These are phyloP conservation scores for Ephestia elutella DNA, from an alignment of 1,140 invertebrate genomes.

Conservation along the genomic window DNA sequence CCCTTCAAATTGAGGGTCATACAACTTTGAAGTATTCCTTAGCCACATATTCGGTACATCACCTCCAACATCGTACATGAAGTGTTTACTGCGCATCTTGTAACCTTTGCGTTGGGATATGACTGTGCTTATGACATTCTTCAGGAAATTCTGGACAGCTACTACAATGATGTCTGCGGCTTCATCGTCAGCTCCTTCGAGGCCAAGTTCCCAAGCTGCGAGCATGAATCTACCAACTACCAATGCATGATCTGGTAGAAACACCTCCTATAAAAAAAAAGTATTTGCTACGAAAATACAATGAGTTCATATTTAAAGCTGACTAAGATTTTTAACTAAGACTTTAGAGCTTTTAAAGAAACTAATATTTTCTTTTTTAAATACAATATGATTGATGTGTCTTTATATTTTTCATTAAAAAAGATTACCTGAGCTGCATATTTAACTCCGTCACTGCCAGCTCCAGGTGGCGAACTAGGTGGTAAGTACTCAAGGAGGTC, in stretches of 20 bases:
- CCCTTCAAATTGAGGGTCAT: conserved; percentile 64
- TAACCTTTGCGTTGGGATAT: conserved; percentile 84
- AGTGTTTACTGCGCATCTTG: conserved; percentile 78
- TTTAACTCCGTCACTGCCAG: conserved; percentile 59
- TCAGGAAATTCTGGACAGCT: conserved; percentile 82
- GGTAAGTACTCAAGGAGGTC: conserved; percentile 74
- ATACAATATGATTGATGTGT: too few relatives aligned
- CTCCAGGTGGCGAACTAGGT: conserved; percentile 57
- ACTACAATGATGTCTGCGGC: conserved; percentile 84
- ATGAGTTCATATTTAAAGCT: too few relatives aligned
- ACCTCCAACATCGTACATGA: conserved; percentile 83
- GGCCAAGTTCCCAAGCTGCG: conserved; percentile 86
- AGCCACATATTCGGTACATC: conserved; percentile 82
- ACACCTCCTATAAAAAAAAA: conserved; percentile 72
- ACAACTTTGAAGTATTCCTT: conserved; percentile 74
- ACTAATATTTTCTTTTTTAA: too few relatives aligned
- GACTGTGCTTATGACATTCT: conserved; percentile 84
- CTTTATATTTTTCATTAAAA: too few relatives aligned
- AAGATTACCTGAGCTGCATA: conserved; percentile 54
- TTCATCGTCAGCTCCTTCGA: conserved; percentile 85
- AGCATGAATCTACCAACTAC: conserved; percentile 86
- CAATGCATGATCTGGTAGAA: conserved; percentile 84
- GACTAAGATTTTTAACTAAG: too few relatives aligned
- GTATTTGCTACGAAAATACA: too few relatives aligned
- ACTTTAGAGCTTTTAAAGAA: too few relatives aligned